phyloP scores from a whole-genome alignment of 2,888 invertebrate species.

The Minunthozetes semirufus region DNA sequence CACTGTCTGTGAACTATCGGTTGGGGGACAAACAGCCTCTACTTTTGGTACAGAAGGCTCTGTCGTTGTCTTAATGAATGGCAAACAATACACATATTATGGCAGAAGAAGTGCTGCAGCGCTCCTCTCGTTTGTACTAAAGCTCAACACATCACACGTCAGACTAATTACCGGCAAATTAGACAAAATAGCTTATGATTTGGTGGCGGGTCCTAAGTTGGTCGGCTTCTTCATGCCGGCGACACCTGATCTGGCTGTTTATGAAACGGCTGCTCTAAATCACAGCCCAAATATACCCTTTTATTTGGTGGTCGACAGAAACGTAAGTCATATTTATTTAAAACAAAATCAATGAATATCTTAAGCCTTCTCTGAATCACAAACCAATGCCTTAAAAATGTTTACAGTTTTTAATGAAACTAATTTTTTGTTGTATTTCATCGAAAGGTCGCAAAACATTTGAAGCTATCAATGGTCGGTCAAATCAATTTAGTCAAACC shows the following conservation, averaged over 20 bases:
- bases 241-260: constrained; percentile 40
- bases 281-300: constrained; percentile 39
- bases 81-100: constrained; percentile 37
- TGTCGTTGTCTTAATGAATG: constrained; percentile 30
- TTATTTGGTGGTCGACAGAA: constrained; percentile 39
- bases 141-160: constrained; percentile 39
- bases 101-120: constrained; percentile 38
- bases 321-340: constrained; percentile 28
- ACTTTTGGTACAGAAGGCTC: not conserved
- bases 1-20: constrained; percentile 1
- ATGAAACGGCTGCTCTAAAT: constrained; percentile 38
- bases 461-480: constrained; percentile 40
- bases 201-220: constrained; percentile 37
- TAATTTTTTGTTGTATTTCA: not conserved
- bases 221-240: constrained; percentile 41
- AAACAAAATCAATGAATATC: too few relatives aligned
- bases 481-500: constrained; percentile 39
- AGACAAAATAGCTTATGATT: constrained; percentile 41
- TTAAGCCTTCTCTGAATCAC: too few relatives aligned
- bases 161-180: constrained; percentile 40
- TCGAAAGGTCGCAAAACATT: constrained; percentile 40
- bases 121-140: constrained; percentile 35
- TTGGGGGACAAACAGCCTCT: not conserved
- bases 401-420: not conserved
- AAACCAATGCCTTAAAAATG: too few relatives aligned